Evolutionary conservation across 2,113 vertebrate genomes (phyloP).

Genomic region (Pogona vitticeps): DNA sequence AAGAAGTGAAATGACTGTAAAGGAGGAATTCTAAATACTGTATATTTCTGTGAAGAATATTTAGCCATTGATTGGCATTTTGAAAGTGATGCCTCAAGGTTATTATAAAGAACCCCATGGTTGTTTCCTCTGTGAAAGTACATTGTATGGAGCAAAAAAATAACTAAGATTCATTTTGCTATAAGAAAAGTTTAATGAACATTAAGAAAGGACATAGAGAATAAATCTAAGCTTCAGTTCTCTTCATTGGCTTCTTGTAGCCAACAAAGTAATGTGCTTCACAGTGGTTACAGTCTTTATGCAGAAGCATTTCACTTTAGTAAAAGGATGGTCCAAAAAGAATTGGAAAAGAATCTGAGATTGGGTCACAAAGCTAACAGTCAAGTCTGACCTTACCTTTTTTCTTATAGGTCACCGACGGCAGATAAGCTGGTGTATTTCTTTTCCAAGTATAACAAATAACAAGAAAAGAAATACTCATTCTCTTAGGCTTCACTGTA

Average conservation of each 20-base stretch:
- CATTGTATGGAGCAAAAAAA: neutral
- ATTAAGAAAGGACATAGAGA: neutral
- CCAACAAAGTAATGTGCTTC: neutral
- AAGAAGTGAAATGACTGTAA: neutral
- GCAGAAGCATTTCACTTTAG: neutral
- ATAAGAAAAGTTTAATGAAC: neutral
- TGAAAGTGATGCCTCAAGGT: neutral
- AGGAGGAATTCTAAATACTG: neutral
- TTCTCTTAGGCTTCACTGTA: neutral
- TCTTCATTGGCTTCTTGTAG: neutral
- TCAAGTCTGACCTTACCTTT: neutral
- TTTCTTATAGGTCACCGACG: neutral
- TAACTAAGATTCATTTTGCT: neutral
- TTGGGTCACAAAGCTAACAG: neutral
- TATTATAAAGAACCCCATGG: neutral
- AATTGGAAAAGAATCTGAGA: slow-evolving; percentile 5
- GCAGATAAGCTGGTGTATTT: neutral
- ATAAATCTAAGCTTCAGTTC: neutral
- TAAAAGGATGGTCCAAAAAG: neutral
- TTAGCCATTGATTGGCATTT: neutral
- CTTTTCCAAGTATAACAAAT: neutral
- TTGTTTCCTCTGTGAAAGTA: neutral
- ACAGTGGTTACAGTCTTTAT: neutral
- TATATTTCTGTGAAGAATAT: neutral
- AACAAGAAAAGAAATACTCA: neutral